These are phyloP conservation scores for Caenorhabditis virilis DNA, from an alignment of 2,888 invertebrate genomes.

Conservation along the genomic window DNA sequence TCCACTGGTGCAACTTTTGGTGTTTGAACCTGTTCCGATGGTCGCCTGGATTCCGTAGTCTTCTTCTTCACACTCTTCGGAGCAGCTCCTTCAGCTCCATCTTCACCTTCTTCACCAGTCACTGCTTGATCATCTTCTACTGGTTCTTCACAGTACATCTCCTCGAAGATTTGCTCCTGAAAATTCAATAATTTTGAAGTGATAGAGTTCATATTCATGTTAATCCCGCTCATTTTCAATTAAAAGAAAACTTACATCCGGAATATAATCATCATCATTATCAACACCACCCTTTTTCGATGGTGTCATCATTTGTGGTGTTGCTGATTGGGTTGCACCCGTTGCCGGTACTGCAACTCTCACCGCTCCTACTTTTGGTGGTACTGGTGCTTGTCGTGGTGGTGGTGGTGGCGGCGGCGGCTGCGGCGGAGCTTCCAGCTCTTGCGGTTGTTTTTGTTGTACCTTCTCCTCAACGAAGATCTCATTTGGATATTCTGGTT, in stretches of 20 bases:
- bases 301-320: neutral
- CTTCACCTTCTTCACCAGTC: neutral
- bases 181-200: too few species aligned
- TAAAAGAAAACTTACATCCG: too few species aligned
- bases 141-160: slow-evolving; percentile 7
- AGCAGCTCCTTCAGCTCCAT: neutral
- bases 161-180: slow-evolving; percentile 5
- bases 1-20: neutral
- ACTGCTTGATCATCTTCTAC: neutral
- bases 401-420: neutral
- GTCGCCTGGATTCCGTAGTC: neutral
- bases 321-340: neutral
- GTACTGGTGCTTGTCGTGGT: neutral
- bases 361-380: too few species aligned
- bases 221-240: too few species aligned
- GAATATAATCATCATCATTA: too few species aligned
- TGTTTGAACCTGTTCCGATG: neutral
- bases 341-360: neutral
- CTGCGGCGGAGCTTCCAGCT: too few species aligned
- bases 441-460: too few species aligned
- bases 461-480: too few species aligned
- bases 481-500: slow-evolving; percentile 40
- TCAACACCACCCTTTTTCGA: neutral
- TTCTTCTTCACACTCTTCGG: neutral
- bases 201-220: too few species aligned